phyloP scores from a whole-genome alignment of 2,797 vertebrate species.

The Malurus leucopterus region DNA sequence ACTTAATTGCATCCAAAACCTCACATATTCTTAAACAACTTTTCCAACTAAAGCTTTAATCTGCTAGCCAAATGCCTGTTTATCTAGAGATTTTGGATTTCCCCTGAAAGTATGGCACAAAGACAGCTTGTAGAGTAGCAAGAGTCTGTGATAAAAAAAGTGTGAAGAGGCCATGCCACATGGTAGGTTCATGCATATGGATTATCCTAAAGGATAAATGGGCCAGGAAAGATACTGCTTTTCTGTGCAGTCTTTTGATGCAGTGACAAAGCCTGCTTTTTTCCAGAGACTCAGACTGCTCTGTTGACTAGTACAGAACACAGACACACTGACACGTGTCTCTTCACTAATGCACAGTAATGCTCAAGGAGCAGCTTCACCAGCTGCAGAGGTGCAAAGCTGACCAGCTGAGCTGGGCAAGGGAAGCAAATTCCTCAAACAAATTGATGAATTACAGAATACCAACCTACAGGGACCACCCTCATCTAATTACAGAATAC shows the following conservation, averaged over 20 bases:
- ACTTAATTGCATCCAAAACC: conserved; percentile 8
- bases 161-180: background rate
- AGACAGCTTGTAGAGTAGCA: background rate
- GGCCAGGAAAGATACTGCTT: background rate
- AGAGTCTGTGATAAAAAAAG: background rate
- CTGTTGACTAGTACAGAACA: background rate
- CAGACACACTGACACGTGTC: background rate
- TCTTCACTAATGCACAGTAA: background rate
- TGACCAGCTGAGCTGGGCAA: background rate
- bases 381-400: background rate
- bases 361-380: background rate
- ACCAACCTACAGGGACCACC: background rate
- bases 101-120: background rate
- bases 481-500: background rate
- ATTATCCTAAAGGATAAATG: background rate
- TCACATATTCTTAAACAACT: background rate
- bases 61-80: conserved; percentile 16
- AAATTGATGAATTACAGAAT: background rate
- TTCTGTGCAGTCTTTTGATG: background rate
- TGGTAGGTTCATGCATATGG: background rate
- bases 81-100: conserved; percentile 6
- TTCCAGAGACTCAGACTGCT: background rate
- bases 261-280: background rate
- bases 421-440: background rate
- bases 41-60: background rate